Percentiles rank a stretch among this genome's conserved stretches.
These are phyloP conservation scores for Thomomys bottae DNA, from an alignment of 2,113 vertebrate genomes.

Conservation along the genomic window DNA sequence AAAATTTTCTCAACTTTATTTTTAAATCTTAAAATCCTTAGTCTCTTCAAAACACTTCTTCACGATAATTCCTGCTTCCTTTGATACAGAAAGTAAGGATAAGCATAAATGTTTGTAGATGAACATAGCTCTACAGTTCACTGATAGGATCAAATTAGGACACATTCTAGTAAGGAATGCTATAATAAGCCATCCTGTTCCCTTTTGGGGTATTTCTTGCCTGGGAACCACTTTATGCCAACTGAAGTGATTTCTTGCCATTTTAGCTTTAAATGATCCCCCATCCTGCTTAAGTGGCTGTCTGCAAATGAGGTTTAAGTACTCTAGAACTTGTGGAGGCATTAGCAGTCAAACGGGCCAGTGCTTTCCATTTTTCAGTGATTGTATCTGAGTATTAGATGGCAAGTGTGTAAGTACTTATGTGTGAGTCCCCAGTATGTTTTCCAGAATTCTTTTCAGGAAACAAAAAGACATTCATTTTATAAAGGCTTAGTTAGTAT, in stretches of 20 bases:
- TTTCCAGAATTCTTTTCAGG: background rate
- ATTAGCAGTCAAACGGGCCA: conserved; percentile 30
- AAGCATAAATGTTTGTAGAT: background rate
- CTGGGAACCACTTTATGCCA: conserved; percentile 39
- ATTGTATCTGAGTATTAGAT: background rate
- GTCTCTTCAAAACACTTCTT: background rate
- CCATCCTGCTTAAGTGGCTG: conserved; percentile 2
- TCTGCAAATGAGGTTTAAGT: conserved; percentile 45
- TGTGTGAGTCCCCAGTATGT: background rate
- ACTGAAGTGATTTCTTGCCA: conserved; percentile 58
- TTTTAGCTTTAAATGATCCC: conserved; percentile 43
- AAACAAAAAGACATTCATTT: background rate
- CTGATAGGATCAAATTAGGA: background rate
- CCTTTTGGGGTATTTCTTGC: background rate
- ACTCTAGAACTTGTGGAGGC: background rate
- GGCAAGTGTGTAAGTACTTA: background rate
- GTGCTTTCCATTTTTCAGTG: background rate
- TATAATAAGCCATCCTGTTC: background rate
- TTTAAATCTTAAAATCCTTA: background rate
- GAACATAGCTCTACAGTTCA: background rate
- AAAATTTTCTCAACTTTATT: conserved; percentile 18
- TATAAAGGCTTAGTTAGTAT: background rate
- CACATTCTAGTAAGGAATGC: background rate
- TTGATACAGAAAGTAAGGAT: background rate
- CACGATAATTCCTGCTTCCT: background rate